Evolutionary conservation across 2,888 invertebrate genomes (phyloP).

Genomic region (Brenthis ino): DNA sequence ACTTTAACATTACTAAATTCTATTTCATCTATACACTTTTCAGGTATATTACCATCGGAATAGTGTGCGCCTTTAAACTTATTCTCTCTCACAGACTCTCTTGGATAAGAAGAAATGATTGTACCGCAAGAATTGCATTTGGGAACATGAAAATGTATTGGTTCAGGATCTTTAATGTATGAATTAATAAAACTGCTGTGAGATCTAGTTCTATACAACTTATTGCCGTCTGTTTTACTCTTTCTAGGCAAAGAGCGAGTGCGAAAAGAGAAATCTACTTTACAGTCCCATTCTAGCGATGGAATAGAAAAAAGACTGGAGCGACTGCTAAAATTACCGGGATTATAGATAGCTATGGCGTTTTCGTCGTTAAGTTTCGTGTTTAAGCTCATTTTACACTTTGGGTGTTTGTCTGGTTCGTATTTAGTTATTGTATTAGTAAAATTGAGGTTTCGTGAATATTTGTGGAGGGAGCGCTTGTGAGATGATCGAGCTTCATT

Average conservation of each 20-base stretch:
- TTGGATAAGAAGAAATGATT: constrained; percentile 53
- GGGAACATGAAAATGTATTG: constrained; percentile 72
- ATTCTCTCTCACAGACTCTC: constrained; percentile 42
- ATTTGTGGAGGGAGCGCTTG: constrained; percentile 59
- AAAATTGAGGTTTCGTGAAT: constrained; percentile 61
- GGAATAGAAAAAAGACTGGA: constrained; percentile 68
- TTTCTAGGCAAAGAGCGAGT: constrained; percentile 61
- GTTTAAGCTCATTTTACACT: constrained; percentile 66
- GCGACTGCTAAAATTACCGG: constrained; percentile 53
- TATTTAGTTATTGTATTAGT: constrained; percentile 57
- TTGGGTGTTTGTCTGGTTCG: constrained; percentile 56
- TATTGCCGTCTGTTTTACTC: constrained; percentile 38
- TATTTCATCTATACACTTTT: constrained; percentile 52
- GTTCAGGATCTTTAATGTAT: constrained; percentile 65
- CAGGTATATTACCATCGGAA: constrained; percentile 63
- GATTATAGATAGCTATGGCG: constrained; percentile 44
- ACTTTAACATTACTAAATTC: constrained; percentile 52
- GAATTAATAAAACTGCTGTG: constrained; percentile 71
- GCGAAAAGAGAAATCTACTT: constrained; percentile 53
- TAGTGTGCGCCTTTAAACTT: constrained; percentile 46
- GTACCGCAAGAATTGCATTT: constrained; percentile 61
- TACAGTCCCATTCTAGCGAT: constrained; percentile 70
- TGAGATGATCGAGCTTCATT: constrained; percentile 51
- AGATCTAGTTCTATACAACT: constrained; percentile 66
- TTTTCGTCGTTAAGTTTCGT: constrained; percentile 46